These are phyloP conservation scores for Chionoecetes opilio DNA, from an alignment of 1,140 invertebrate species.

Conservation along the genomic window DNA sequence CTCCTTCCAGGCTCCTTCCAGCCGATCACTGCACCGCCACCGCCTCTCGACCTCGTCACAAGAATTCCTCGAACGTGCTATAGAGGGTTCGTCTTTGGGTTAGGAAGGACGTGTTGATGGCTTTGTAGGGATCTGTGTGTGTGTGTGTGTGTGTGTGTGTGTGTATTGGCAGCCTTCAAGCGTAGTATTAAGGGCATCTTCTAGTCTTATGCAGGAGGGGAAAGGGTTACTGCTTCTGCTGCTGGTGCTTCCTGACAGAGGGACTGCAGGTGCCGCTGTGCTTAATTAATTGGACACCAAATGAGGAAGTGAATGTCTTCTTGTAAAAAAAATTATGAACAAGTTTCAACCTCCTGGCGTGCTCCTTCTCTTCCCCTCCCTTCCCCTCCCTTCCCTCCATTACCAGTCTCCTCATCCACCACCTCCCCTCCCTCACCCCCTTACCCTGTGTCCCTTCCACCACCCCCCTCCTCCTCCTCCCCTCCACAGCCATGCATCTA, in stretches of 20 bases:
- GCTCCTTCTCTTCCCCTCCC: neutral
- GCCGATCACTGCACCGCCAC: neutral
- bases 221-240: too few species aligned
- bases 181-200: too few species aligned
- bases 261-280: too few species aligned
- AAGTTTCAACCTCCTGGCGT: too few species aligned
- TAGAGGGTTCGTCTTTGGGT: neutral
- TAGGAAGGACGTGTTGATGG: neutral
- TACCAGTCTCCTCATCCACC: neutral
- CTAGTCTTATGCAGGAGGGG: too few species aligned
- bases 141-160: constrained; percentile 58
- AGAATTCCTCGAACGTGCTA: constrained; percentile 32
- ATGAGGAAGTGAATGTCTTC: constrained; percentile 9
- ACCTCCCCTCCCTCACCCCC: neutral
- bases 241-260: too few species aligned
- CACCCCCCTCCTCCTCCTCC: neutral
- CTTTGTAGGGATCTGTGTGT: constrained; percentile 30
- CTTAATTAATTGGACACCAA: too few species aligned
- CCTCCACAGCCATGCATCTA: neutral
- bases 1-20: neutral
- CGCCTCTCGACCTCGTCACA: neutral
- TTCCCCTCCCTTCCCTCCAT: neutral
- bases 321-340: neutral
- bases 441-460: neutral
- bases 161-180: neutral